Conservation (phyloP, 2,888 invertebrate genomes). For the Lithophane socia region DNA sequence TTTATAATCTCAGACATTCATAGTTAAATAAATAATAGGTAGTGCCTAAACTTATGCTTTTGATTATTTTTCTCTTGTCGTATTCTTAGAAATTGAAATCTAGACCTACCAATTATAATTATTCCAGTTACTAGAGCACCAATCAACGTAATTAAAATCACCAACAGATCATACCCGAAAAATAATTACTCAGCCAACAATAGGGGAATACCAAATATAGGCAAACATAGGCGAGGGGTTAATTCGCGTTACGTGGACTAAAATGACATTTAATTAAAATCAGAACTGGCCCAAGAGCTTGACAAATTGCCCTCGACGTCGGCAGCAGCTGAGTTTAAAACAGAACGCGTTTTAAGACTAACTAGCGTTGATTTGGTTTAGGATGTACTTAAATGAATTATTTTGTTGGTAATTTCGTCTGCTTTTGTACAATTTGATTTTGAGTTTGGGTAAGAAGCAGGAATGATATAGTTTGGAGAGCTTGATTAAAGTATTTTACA, state of each 20-base stretch:
- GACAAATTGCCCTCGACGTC: conserved; percentile 86
- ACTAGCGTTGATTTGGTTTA: conserved; percentile 65
- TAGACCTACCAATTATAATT: too few species aligned
- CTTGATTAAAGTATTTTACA: not conserved
- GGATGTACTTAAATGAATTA: conserved; percentile 61
- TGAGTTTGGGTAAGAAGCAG: not conserved
- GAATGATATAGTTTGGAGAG: not conserved
- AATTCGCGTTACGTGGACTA: conserved; percentile 78
- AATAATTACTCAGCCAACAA: conserved; percentile 49
- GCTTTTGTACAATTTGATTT: conserved; percentile 23
- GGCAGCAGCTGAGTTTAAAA: conserved; percentile 75
- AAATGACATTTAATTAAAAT: conserved; percentile 88
- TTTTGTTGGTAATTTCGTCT: conserved; percentile 50
- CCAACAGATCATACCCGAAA: conserved; percentile 38
- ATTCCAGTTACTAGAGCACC: not conserved
- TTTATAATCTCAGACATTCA: not conserved
- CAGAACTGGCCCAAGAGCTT: conserved; percentile 77
- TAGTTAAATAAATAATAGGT: not conserved
- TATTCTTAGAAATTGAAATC: not conserved
- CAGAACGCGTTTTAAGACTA: conserved; percentile 68
- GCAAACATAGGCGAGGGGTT: conserved; percentile 70
- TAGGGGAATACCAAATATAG: conserved; percentile 50
- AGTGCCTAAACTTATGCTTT: not conserved
- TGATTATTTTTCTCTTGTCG: not conserved
- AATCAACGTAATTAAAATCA: conserved; percentile 42